phyloP scores from a whole-genome alignment of 2,797 vertebrate genomes.

The Molossus molossus region DNA sequence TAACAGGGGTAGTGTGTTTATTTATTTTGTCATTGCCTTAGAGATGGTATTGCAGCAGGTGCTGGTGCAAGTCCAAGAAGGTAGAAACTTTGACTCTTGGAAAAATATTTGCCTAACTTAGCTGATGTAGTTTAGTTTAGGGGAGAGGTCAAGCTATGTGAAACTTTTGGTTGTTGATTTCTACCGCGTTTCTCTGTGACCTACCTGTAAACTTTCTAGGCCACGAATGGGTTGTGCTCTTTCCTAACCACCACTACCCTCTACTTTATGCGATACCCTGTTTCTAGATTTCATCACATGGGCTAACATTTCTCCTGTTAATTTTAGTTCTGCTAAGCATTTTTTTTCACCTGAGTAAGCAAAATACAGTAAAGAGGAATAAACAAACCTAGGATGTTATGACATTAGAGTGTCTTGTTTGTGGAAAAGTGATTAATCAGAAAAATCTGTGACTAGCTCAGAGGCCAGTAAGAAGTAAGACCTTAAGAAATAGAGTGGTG shows the following conservation, averaged over 20 bases:
- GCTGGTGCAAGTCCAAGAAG: neutral
- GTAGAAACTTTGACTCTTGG: neutral
- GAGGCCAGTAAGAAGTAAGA: neutral
- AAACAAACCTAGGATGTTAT: neutral
- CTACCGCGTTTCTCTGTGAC: neutral
- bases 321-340: neutral
- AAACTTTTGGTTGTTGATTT: slow-evolving; percentile 37
- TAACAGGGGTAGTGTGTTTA: neutral
- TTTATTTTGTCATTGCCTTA: neutral
- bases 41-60: neutral
- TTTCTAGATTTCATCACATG: neutral
- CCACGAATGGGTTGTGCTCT: neutral
- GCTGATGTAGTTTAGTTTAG: slow-evolving; percentile 15
- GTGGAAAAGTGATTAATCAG: neutral
- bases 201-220: neutral
- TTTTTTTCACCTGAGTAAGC: neutral
- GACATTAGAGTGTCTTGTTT: slow-evolving; percentile 1
- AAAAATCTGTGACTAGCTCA: neutral
- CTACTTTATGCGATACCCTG: neutral
- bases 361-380: neutral
- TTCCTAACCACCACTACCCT: neutral
- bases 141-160: neutral
- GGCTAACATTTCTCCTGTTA: neutral
- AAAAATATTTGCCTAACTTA: slow-evolving; percentile 39
- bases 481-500: neutral